phyloP scores from a whole-genome alignment of 1,140 invertebrate genomes.

The Oryctes rhinoceros region DNA sequence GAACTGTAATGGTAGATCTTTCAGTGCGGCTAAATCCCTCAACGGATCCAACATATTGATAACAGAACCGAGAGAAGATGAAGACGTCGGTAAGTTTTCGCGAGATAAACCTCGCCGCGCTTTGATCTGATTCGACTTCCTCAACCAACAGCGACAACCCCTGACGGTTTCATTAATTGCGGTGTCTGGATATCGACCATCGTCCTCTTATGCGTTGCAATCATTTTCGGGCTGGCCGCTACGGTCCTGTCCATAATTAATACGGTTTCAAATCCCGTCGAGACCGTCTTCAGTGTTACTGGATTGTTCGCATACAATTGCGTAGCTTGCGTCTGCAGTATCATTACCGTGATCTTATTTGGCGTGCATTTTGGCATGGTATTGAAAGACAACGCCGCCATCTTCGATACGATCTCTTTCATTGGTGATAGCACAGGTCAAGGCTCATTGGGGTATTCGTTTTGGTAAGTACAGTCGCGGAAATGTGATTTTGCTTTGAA shows the following conservation, averaged over 20 bases:
- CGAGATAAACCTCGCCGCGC: not conserved
- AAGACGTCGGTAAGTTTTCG: not conserved
- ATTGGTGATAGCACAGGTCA: not conserved
- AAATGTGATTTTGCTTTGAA: too few species aligned
- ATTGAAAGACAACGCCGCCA: not conserved
- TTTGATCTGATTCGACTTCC: not conserved
- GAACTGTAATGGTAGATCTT: not conserved
- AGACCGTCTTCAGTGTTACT: not conserved
- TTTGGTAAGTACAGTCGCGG: not conserved
- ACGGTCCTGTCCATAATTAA: not conserved
- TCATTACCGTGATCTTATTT: not conserved
- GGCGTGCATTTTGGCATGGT: not conserved
- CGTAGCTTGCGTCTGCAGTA: not conserved
- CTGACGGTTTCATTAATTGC: conserved; percentile 4
- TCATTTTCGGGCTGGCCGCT: not conserved
- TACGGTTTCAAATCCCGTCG: not conserved
- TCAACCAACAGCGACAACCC: not conserved
- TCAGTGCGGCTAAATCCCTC: not conserved
- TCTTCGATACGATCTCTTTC: not conserved
- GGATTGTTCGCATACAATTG: conserved; percentile 7
- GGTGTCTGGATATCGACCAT: conserved; percentile 23
- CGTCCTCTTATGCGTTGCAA: not conserved
- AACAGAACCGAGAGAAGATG: not conserved
- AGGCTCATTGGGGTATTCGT: conserved; percentile 13
- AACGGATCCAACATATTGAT: too few species aligned